These are phyloP conservation scores for Stegastes partitus DNA, from an alignment of 2,113 vertebrate genomes.

Conservation along the genomic window DNA sequence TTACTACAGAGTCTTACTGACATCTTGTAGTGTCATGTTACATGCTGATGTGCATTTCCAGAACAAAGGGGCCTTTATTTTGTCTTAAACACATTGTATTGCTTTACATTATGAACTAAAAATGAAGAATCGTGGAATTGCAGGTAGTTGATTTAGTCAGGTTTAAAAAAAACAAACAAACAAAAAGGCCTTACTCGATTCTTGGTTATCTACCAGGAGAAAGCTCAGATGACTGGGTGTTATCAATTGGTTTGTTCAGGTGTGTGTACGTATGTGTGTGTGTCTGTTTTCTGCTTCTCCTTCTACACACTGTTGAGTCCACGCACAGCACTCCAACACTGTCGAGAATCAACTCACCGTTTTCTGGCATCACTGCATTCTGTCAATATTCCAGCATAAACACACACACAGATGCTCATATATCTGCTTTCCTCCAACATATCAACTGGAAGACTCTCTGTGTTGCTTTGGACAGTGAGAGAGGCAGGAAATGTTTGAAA, in stretches of 20 bases:
- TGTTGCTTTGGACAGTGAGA: slow-evolving; percentile 34
- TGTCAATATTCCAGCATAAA: slow-evolving; percentile 52
- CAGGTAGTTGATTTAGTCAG: slow-evolving; percentile 2
- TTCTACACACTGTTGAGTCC: slow-evolving; percentile 29
- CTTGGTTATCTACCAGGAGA: background rate
- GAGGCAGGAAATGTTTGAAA: slow-evolving; percentile 68
- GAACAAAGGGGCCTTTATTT: slow-evolving; percentile 51
- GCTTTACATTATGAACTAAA: slow-evolving; percentile 23
- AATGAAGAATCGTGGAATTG: slow-evolving; percentile 38
- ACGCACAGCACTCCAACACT: slow-evolving; percentile 26
- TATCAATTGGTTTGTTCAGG: slow-evolving; percentile 23
- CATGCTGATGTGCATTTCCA: slow-evolving; percentile 28
- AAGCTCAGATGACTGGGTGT: background rate
- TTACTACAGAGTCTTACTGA: background rate
- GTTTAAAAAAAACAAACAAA: slow-evolving; percentile 3
- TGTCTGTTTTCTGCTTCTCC: background rate
- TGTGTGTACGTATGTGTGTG: slow-evolving; percentile 4
- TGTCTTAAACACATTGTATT: slow-evolving; percentile 12
- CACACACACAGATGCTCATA: slow-evolving; percentile 51
- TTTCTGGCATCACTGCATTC: slow-evolving; percentile 10
- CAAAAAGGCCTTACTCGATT: background rate
- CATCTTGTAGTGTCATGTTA: slow-evolving; percentile 25
- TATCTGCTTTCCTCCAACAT: slow-evolving; percentile 18
- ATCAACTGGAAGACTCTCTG: slow-evolving; percentile 59
- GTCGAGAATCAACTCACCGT: slow-evolving; percentile 31